Conservation (phyloP, 2,113 vertebrate species). For the Pelobates fuscus region DNA sequence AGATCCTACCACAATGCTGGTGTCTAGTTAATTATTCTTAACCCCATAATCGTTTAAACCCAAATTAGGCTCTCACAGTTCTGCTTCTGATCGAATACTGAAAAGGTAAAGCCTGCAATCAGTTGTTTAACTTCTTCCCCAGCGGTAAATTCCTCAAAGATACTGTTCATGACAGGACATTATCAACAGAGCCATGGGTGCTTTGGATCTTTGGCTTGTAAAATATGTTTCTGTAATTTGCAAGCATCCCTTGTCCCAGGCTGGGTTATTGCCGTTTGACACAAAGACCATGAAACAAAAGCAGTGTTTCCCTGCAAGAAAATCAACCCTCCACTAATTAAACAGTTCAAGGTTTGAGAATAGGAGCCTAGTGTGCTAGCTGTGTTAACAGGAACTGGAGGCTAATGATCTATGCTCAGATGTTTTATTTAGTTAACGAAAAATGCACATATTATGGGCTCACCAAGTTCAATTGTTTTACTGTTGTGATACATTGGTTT, state of each 20-base stretch:
- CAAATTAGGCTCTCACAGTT: no score
- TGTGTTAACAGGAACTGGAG: slow-evolving; percentile 27
- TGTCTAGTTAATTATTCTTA: slow-evolving; percentile 15
- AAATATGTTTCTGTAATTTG: slow-evolving; percentile 26
- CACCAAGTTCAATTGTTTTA: not conserved
- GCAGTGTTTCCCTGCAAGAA: not conserved
- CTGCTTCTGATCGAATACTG: no score
- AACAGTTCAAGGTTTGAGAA: slow-evolving; percentile 13
- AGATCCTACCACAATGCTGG: not conserved
- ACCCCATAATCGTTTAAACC: not conserved
- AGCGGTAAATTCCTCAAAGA: slow-evolving; percentile 19
- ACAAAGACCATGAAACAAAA: slow-evolving; percentile 21
- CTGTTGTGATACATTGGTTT: not conserved
- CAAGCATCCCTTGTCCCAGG: slow-evolving; percentile 25
- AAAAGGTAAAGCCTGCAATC: not conserved
- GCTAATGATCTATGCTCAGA: no score
- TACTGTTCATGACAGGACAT: slow-evolving; percentile 21
- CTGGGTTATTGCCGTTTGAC: slow-evolving; percentile 32
- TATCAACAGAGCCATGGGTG: slow-evolving; percentile 26
- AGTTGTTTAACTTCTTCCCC: not conserved
- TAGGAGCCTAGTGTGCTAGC: not conserved
- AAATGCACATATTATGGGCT: not conserved
- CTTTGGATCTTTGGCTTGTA: slow-evolving; percentile 25
- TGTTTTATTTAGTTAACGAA: slow-evolving; percentile 4
- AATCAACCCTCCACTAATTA: slow-evolving; percentile 35